phyloP scores from a whole-genome alignment of 2,113 vertebrate species.

The Sander lucioperca region DNA sequence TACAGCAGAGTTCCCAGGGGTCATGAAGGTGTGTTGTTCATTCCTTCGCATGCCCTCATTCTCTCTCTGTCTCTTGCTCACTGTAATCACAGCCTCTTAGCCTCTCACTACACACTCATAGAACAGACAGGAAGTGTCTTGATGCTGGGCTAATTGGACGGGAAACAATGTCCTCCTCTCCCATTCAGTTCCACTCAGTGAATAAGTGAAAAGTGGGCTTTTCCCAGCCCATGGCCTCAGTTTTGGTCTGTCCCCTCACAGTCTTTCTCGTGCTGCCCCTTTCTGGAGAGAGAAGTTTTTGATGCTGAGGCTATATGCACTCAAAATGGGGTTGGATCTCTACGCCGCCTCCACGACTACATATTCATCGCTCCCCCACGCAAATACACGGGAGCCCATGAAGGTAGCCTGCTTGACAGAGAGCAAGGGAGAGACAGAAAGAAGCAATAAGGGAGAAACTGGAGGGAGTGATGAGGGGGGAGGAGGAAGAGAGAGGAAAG shows the following conservation, averaged over 20 bases:
- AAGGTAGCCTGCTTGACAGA: conserved; percentile 68
- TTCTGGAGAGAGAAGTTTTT: conserved; percentile 44
- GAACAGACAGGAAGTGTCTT: conserved; percentile 52
- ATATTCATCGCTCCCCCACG: conserved; percentile 65
- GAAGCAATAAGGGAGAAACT: conserved; percentile 54
- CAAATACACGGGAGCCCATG: conserved; percentile 45
- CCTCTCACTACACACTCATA: conserved; percentile 8
- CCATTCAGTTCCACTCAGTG: conserved; percentile 39
- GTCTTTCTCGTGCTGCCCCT: background rate
- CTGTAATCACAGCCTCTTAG: conserved; percentile 32
- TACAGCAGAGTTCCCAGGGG: conserved; percentile 59
- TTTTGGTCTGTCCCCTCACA: conserved; percentile 2
- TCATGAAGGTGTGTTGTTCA: conserved; percentile 63
- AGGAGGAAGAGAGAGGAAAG: conserved; percentile 11
- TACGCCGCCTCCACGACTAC: conserved; percentile 16
- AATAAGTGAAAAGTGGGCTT: conserved; percentile 35
- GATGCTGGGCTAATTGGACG: conserved; percentile 68
- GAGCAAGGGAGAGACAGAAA: conserved; percentile 36
- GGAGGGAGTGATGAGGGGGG: conserved; percentile 44
- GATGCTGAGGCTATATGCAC: conserved; percentile 22
- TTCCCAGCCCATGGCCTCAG: conserved; percentile 36
- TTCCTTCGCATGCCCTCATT: conserved; percentile 60
- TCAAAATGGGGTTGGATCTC: conserved; percentile 36
- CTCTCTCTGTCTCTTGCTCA: conserved; percentile 23
- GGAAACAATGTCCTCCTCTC: conserved; percentile 50